Conservation (phyloP, 2,797 vertebrate genomes). For the Characodon lateralis region DNA sequence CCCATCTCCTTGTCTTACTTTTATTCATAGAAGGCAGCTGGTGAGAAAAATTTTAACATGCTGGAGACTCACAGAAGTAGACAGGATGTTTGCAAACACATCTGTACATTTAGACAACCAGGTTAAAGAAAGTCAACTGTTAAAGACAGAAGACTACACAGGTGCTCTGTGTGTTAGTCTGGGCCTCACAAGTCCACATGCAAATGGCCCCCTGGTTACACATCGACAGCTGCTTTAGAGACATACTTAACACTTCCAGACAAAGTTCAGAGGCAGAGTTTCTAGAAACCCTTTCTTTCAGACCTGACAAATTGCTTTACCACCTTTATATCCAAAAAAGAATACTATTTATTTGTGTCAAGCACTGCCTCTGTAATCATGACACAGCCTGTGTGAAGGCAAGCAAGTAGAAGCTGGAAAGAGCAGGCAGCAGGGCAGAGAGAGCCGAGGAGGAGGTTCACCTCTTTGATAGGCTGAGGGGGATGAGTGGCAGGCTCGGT, state of each 20-base stretch:
- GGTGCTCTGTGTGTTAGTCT: conserved; percentile 63
- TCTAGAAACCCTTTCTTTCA: background rate
- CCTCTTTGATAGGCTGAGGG: conserved; percentile 77
- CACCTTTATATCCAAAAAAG: background rate
- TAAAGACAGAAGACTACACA: conserved; percentile 38
- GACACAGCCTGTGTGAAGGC: conserved; percentile 49
- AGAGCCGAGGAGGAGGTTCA: conserved; percentile 70
- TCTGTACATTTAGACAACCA: conserved; percentile 9
- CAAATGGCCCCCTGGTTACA: conserved; percentile 47
- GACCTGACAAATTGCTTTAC: background rate
- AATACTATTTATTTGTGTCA: conserved; percentile 32
- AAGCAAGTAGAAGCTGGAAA: conserved; percentile 69
- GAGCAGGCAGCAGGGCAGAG: conserved; percentile 60
- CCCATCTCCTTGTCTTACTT: conserved; percentile 28
- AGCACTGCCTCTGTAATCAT: conserved; percentile 38
- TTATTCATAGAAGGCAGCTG: conserved; percentile 1
- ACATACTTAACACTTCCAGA: conserved; percentile 6
- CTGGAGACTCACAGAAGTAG: conserved; percentile 44
- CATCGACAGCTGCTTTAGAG: conserved; percentile 21
- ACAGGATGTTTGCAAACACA: conserved; percentile 19
- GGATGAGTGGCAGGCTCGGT: conserved; percentile 57
- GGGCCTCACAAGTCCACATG: conserved; percentile 69
- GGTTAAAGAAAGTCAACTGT: conserved; percentile 20
- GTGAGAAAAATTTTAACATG: conserved; percentile 42
- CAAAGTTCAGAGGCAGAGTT: background rate